phyloP scores from a whole-genome alignment of 2,113 vertebrate genomes.

The Egretta garzetta region DNA sequence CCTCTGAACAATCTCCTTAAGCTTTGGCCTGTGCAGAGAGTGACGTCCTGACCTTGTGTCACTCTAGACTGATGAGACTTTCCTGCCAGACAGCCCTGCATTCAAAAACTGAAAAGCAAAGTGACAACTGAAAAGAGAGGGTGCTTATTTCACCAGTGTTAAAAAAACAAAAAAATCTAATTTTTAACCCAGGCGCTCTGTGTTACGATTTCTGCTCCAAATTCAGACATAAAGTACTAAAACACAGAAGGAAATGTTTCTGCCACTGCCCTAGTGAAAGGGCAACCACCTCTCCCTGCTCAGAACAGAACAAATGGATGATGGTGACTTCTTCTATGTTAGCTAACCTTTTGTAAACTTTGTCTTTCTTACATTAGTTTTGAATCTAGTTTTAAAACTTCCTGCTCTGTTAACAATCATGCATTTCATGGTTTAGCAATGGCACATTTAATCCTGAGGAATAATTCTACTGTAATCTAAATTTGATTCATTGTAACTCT shows the following conservation, averaged over 20 bases:
- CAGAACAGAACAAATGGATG: neutral
- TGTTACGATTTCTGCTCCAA: neutral
- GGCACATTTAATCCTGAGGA: neutral
- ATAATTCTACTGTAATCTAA: neutral
- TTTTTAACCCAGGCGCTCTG: neutral
- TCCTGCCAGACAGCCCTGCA: neutral
- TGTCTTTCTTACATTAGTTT: neutral
- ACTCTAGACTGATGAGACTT: neutral
- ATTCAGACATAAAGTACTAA: neutral
- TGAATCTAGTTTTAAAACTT: neutral
- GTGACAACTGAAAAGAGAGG: neutral
- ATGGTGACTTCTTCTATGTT: neutral
- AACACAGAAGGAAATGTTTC: neutral
- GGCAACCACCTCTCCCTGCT: neutral
- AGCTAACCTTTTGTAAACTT: neutral
- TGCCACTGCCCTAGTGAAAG: neutral
- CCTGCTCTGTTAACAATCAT: neutral
- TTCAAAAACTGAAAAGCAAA: neutral
- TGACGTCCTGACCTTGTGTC: rapidly evolving
- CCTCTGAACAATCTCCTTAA: neutral
- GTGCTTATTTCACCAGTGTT: neutral
- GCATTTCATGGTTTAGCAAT: neutral
- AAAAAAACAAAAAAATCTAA: neutral
- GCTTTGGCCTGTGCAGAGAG: neutral
- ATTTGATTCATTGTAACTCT: neutral